phyloP scores from a whole-genome alignment of 2,113 vertebrate genomes.

The Mugil cephalus region DNA sequence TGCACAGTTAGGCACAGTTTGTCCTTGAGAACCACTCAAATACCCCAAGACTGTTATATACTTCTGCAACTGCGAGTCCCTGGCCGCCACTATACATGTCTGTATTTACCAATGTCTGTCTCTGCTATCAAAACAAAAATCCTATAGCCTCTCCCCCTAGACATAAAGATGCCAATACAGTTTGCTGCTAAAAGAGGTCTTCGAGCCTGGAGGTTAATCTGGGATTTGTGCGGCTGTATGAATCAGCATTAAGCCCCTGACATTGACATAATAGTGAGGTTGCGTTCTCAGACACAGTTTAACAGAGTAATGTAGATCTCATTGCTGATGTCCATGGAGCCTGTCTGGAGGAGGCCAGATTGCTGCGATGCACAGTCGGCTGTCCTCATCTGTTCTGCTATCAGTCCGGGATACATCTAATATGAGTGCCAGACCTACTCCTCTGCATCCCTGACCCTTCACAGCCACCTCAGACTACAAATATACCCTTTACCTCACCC shows the following conservation, averaged over 20 bases:
- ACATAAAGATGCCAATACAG: slow-evolving; percentile 47
- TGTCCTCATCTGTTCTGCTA: slow-evolving; percentile 72
- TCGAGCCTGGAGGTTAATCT: slow-evolving; percentile 75
- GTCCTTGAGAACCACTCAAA: not conserved
- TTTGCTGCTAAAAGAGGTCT: slow-evolving; percentile 55
- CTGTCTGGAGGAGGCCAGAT: slow-evolving; percentile 63
- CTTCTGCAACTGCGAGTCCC: slow-evolving; percentile 7
- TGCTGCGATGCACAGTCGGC: slow-evolving; percentile 61
- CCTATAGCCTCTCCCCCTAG: slow-evolving; percentile 43
- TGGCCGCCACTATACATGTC: slow-evolving; percentile 1
- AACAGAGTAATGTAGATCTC: slow-evolving; percentile 82
- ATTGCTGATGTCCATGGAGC: slow-evolving; percentile 76
- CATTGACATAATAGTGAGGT: slow-evolving; percentile 81
- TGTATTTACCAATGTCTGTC: slow-evolving; percentile 2
- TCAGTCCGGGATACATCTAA: slow-evolving; percentile 42
- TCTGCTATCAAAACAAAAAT: slow-evolving; percentile 57
- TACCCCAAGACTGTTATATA: not conserved
- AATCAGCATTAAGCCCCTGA: slow-evolving; percentile 82
- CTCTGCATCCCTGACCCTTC: slow-evolving; percentile 40
- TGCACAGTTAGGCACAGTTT: not conserved
- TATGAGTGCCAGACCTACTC: slow-evolving; percentile 37
- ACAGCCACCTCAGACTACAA: slow-evolving; percentile 12
- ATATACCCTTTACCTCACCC: too few species aligned
- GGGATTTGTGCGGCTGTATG: slow-evolving; percentile 79
- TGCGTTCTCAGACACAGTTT: slow-evolving; percentile 79